Evolutionary conservation across 2,113 vertebrate species (phyloP).

Genomic region (Gambusia affinis): DNA sequence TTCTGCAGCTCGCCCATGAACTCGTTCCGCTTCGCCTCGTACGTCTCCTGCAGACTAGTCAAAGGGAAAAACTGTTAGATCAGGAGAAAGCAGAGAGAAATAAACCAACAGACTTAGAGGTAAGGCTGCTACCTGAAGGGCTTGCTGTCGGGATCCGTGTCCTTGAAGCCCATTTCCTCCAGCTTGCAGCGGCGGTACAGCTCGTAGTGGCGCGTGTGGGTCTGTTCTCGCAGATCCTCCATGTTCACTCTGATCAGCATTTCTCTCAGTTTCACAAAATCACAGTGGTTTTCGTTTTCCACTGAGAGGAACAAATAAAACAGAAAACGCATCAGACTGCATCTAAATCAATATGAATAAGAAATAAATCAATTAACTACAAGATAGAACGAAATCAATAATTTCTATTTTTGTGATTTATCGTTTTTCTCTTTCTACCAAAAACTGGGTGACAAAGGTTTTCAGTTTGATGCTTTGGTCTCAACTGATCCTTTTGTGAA

Average conservation of each 20-base stretch:
- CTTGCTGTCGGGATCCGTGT: constrained; percentile 97
- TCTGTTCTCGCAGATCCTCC: constrained; percentile 98
- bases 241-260: constrained; percentile 99
- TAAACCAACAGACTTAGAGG: not conserved
- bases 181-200: constrained; percentile 97
- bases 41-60: constrained; percentile 94
- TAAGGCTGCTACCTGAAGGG: constrained; percentile 89
- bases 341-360: not conserved
- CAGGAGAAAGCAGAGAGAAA: not conserved
- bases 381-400: too few species aligned
- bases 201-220: constrained; percentile 95
- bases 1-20: constrained; percentile 98
- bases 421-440: too few species aligned
- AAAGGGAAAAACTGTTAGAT: not conserved
- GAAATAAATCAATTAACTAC: too few species aligned
- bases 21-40: constrained; percentile 97
- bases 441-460: too few species aligned
- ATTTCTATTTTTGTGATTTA: too few species aligned
- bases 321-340: not conserved
- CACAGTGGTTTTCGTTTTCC: constrained; percentile 97
- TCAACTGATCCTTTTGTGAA: too few species aligned
- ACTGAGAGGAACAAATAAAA: constrained; percentile 76
- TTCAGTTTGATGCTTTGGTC: too few species aligned
- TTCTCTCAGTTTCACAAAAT: constrained; percentile 97
- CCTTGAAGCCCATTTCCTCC: constrained; percentile 99